Evolutionary conservation across 2,888 invertebrate species (phyloP).

Genomic region (Brachynemurus nebulosus): DNA sequence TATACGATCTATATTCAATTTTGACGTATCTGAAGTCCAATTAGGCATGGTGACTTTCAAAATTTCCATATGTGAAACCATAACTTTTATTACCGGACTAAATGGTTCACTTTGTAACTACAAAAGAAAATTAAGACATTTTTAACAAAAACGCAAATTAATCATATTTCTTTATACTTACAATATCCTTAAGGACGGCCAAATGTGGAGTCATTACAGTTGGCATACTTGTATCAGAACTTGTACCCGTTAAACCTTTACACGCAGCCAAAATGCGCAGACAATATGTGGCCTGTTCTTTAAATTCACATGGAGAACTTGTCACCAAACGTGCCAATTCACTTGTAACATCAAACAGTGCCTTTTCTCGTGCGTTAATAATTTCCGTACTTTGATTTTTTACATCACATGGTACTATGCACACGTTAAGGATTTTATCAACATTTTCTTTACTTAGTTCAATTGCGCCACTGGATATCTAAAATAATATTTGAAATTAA

Average conservation of each 20-base stretch:
- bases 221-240: background rate
- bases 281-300: background rate
- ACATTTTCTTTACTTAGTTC: background rate
- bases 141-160: background rate
- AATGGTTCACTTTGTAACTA: slow-evolving; percentile 1
- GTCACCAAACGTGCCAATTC: slow-evolving; percentile 1
- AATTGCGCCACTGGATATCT: background rate
- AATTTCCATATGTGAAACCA: slow-evolving; percentile 2
- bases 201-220: slow-evolving; percentile 1
- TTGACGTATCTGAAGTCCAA: background rate
- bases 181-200: slow-evolving; percentile 2
- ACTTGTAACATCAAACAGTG: background rate
- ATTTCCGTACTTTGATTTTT: background rate
- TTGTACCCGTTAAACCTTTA: background rate
- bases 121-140: background rate
- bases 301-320: background rate
- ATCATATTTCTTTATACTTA: background rate
- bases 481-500: background rate
- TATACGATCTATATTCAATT: background rate
- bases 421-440: slow-evolving; percentile 1
- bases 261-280: background rate
- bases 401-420: slow-evolving; percentile 1
- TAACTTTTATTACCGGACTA: background rate
- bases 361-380: background rate
- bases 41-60: background rate